Evolutionary conservation across 2,113 vertebrate genomes (phyloP).

Genomic region (Pteropus alecto): DNA sequence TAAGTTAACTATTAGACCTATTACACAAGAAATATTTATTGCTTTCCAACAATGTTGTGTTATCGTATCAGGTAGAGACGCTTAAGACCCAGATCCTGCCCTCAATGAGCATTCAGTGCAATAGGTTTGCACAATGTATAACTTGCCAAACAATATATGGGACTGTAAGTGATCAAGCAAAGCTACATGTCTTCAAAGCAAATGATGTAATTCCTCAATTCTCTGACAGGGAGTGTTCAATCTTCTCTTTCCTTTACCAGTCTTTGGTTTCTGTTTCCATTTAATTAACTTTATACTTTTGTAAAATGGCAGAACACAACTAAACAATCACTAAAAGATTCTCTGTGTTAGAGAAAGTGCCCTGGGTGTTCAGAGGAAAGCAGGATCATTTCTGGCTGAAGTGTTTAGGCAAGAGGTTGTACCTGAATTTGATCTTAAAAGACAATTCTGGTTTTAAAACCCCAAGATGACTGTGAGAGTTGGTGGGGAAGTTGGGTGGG

Average conservation of each 20-base stretch:
- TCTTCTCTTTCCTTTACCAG: not conserved
- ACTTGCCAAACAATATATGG: not conserved
- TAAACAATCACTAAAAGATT: not conserved
- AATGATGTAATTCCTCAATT: not conserved
- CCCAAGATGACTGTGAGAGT: not conserved
- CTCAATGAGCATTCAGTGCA: not conserved
- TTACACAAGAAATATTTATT: not conserved
- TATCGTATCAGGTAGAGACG: not conserved
- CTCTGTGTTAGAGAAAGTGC: not conserved
- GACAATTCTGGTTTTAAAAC: not conserved
- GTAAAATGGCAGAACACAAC: not conserved
- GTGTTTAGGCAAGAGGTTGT: not conserved
- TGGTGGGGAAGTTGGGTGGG: not conserved
- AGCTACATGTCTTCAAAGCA: not conserved
- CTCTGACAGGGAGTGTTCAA: not conserved
- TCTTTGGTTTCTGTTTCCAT: constrained; percentile 20
- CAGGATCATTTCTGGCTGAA: not conserved
- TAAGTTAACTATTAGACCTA: not conserved
- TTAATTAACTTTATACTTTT: constrained; percentile 14
- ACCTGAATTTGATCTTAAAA: not conserved
- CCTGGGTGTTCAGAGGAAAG: not conserved
- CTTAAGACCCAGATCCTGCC: not conserved
- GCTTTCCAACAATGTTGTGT: not conserved
- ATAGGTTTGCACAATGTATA: not conserved
- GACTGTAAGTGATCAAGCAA: not conserved